Evolutionary conservation across 2,888 invertebrate species (phyloP), one percentile per base, ranked within the genome.

Genomic region (Ormyrus nitidulus): DNA sequence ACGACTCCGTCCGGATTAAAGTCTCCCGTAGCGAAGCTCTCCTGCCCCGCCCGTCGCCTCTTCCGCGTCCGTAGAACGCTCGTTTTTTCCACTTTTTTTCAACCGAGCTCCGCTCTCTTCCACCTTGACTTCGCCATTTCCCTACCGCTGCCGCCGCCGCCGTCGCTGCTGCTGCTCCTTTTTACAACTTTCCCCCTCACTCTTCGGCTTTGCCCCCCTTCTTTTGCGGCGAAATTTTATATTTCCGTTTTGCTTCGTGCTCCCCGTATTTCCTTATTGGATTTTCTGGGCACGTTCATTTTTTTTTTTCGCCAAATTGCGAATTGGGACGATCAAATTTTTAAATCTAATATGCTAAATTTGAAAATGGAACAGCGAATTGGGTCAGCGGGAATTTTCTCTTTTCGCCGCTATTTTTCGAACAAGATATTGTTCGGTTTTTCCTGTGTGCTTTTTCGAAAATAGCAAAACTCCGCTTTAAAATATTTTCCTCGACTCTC

Each of bases 1-100:
- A 81, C 76, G 84, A 82, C 81, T 84, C 66, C 70, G 78, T 54
- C 56, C 69, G 83, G 83, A 84, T 83, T 86, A 85, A 83, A 84
- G 84, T 83, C 83, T 64, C 68, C 80, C 83, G 81, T 82, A 64
- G 78, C 59, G 48, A 75, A 53, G 0, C 65, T 65, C 11, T 34
- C 61, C 77, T 73, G 59, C 70, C 53, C 19, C 48, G 4, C 51
- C 34, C 34, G 34, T 48, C 48, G 10, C 49, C 10, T 48, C 48
- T 34, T 34, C 72, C 56, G 56, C 66, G 65, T 79, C 73, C 74
- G 53, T 71, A 59, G 51, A 79, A 51, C 64, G 49, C 54, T 49
- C 8, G 34, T 34, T 70, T n/a, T 13, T 13, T 9, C 56, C 13
- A 10, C 49, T 19, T 56, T 64, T 74, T 68, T 68, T 58, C 2